phyloP scores from a whole-genome alignment of 2,888 invertebrate species.

The Dolichopus griseipennis region DNA sequence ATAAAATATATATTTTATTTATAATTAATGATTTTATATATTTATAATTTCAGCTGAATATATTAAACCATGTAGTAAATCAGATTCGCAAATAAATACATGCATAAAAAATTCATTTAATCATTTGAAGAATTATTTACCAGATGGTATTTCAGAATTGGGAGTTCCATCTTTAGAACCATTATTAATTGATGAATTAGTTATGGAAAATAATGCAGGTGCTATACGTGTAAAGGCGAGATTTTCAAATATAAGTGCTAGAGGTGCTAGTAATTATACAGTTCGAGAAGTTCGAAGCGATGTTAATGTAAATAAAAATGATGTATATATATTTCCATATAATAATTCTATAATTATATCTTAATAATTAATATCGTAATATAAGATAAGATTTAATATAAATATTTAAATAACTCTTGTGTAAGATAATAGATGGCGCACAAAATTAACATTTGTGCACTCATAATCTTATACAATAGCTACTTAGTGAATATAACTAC shows the following conservation, averaged over 20 bases:
- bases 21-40: no score
- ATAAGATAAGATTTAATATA: no score
- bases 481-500: no score
- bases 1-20: constrained; percentile 8
- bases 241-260: constrained; percentile 64
- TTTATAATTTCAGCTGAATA: constrained; percentile 56
- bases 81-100: constrained; percentile 54
- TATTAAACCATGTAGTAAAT: constrained; percentile 59
- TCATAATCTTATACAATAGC: neutral
- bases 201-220: constrained; percentile 71
- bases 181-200: constrained; percentile 56
- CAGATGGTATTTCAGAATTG: constrained; percentile 60
- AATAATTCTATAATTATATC: no score
- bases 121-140: constrained; percentile 61
- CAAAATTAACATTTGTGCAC: no score
- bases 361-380: no score
- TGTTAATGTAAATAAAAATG: constrained; percentile 21
- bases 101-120: constrained; percentile 64
- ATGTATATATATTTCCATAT: no score
- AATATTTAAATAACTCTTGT: no score
- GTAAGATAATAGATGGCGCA: no score
- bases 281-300: constrained; percentile 59
- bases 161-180: constrained; percentile 69
- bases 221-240: constrained; percentile 63
- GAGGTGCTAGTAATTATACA: constrained; percentile 67